Evolutionary conservation across 1,140 invertebrate genomes (phyloP).

Genomic region (Muscidifurax raptorellus): DNA sequence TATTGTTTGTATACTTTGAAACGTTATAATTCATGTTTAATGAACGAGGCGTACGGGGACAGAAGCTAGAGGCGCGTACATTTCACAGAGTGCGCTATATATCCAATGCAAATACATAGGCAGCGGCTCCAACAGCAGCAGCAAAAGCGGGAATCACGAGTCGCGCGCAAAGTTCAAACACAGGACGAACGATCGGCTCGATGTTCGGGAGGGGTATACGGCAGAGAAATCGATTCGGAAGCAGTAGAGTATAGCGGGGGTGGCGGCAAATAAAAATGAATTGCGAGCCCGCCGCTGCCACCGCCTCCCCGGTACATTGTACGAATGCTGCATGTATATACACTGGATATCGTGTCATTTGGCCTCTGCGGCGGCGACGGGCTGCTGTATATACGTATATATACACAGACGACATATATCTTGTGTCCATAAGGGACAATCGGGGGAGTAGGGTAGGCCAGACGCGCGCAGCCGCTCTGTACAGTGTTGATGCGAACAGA

Average conservation of each 20-base stretch:
- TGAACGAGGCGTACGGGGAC: background rate
- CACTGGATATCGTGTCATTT: background rate
- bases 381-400: background rate
- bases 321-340: background rate
- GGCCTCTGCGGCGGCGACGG: background rate
- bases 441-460: background rate
- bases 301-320: background rate
- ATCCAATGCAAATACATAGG: background rate
- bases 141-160: background rate
- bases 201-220: background rate
- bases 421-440: background rate
- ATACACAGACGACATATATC: background rate
- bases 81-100: background rate
- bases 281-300: background rate
- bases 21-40: background rate
- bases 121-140: background rate
- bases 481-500: background rate
- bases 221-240: background rate
- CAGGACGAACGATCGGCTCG: background rate
- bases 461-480: background rate
- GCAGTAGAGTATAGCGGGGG: background rate
- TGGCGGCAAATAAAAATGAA: background rate
- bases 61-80: background rate
- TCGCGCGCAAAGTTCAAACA: conserved; percentile 6
- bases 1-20: background rate